Percentiles rank a stretch among this genome's conserved stretches.
Evolutionary conservation across 1,140 invertebrate genomes (phyloP).

Genomic region (Aphaenogaster rudis): DNA sequence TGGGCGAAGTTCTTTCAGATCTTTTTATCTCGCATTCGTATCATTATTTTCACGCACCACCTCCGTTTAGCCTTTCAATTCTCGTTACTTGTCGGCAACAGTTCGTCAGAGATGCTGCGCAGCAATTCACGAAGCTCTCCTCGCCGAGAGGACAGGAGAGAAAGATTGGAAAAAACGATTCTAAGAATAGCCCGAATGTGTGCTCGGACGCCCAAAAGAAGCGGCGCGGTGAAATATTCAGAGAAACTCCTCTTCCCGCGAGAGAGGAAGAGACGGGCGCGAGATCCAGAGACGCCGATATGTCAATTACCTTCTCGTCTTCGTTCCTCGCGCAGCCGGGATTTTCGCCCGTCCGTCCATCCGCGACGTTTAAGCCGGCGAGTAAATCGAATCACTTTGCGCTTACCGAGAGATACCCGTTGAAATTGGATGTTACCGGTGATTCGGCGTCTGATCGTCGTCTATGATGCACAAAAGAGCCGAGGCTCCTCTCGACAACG

Average conservation of each 20-base stretch:
- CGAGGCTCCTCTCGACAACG: neutral
- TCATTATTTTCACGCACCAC: neutral
- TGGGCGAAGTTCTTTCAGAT: neutral
- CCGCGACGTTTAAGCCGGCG: constrained; percentile 37
- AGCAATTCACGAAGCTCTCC: neutral
- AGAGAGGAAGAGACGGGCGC: constrained; percentile 30
- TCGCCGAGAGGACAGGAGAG: neutral
- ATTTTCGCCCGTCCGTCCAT: constrained; percentile 15
- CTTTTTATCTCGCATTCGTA: neutral
- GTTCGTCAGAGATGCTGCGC: neutral
- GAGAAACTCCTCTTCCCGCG: constrained; percentile 31
- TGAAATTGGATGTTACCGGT: constrained; percentile 53
- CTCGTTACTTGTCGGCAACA: neutral
- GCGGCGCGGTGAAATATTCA: constrained; percentile 36
- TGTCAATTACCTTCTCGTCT: constrained; percentile 53
- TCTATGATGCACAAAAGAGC: constrained; percentile 41
- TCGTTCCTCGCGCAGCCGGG: constrained; percentile 35
- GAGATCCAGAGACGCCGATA: constrained; percentile 48
- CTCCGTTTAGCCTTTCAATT: neutral
- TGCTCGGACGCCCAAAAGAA: neutral
- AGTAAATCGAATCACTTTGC: constrained; percentile 59
- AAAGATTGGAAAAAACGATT: constrained; percentile 4
- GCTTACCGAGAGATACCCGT: constrained; percentile 45
- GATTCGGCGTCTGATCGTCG: constrained; percentile 52
- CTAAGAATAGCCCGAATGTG: constrained; percentile 6